These are phyloP conservation scores for Bellardia pandia DNA, from an alignment of 2,888 invertebrate genomes.

Conservation along the genomic window DNA sequence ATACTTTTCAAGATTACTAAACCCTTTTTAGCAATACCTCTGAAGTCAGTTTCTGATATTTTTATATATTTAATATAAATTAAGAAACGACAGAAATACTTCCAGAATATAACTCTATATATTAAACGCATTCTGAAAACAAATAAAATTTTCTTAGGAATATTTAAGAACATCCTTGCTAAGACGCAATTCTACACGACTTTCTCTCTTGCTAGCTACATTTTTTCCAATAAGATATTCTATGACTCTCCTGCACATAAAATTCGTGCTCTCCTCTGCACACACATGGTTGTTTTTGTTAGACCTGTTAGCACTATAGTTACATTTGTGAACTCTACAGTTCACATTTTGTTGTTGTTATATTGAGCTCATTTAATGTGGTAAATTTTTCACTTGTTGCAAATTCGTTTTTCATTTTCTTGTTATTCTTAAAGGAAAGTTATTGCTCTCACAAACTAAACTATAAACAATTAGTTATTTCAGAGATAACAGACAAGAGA, in stretches of 20 bases:
- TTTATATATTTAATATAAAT: too few species aligned
- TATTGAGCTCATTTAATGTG: conserved; percentile 71
- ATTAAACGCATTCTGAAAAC: too few species aligned
- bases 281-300: conserved; percentile 8
- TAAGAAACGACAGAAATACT: too few species aligned
- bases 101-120: too few species aligned
- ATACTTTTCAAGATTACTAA: too few species aligned
- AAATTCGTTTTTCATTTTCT: conserved; percentile 78
- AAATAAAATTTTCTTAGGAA: neutral
- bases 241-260: neutral
- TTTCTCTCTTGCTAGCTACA: neutral
- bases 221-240: neutral
- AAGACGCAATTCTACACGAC: neutral
- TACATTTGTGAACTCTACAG: conserved; percentile 39
- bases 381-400: conserved; percentile 81
- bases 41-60: too few species aligned
- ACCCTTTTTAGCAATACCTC: too few species aligned
- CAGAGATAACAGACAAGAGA: neutral
- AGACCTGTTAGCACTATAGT: conserved; percentile 54
- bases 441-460: conserved; percentile 40
- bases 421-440: conserved; percentile 46
- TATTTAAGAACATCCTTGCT: neutral
- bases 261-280: neutral
- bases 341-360: conserved; percentile 1
- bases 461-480: conserved; percentile 5